Base-by-base conservation (phyloP, 2,888 invertebrate genomes). In the Rhagium mordax region DNA sequence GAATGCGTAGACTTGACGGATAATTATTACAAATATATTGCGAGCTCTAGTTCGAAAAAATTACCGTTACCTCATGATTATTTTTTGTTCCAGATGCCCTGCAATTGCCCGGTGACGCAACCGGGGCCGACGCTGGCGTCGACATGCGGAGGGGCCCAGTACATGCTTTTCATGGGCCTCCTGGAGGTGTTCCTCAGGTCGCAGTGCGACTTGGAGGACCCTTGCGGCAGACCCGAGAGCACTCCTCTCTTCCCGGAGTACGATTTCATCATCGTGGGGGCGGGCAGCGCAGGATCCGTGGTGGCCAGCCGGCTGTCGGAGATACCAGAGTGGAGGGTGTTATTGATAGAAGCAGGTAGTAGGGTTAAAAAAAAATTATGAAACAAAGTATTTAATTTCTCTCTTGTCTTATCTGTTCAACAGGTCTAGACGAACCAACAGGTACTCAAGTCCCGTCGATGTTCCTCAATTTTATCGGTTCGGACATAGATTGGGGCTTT, bases 101-200 rank as follows among this genome's bases (percentile, higher is more conserved):
- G 96, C 89, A 94, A 95, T 88, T 96, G 96, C 85, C 93, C 95
- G 77, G 92, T 95, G 88, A 91, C 93, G 77, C 93, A 94, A 82
- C 89, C 91, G 47, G 95, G 96, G n/a, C 96, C 95, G 4, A 96
- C 95, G 62, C 89, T 96, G 81, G 95, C 96, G 48, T 91, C 94
- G 70, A 94, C 95, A 65, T 96, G 96, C 86, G 95, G 96, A 8
- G 96, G 96, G 21, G 92, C 94, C 68, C 93, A 94, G 49, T 96
- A 94, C 86, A 95, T 96, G 95, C 91, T 96, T 55, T 96, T 96
- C 88, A 96, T 96, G 96, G 95, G 96, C 0, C 90, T 96, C 3
- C 90, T 96, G 55, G 96, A 96, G 85, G 96, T 96, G 6, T 96
- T 96, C 87, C 89, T 96, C 70, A 89, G 95, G 66, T 95, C 95